Evolutionary conservation across 2,113 vertebrate species (phyloP), one percentile per base, ranked within the genome.

Genomic region (Mormyrus iriodes): DNA sequence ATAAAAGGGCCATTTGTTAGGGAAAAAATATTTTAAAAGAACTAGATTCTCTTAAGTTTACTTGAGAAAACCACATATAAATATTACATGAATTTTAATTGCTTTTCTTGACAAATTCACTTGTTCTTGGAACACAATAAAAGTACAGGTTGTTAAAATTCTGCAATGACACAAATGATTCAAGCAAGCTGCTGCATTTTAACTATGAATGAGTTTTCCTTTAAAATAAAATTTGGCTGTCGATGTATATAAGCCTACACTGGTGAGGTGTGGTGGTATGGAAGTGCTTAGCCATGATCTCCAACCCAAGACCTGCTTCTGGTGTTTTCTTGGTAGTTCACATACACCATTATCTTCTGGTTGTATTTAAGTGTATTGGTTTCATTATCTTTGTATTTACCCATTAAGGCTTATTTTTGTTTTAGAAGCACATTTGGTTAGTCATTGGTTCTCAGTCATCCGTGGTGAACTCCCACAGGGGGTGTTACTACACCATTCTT

Each of bases 1-100:
- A 90, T 90, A 48, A 88, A 55, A n/a, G 42, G 2, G 79, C 85
- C 89, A 44, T 31, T 88, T 49, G 24, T 52, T 31, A 88, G 48
- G 49, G 42, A 73, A 69, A 65, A 86, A 58, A 48, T 4, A 86
- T 89, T 17, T 46, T 17, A 52, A 17, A 86, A 15, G 10, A 46
- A 44, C 82, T 12, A 46, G 21, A 85, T 24, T 85, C 82, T 79
- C 35, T 42, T 79, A 35, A 1, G 17, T 79, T 39, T 17, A 19
- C 31, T 13, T 8, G 35, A 79, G 31, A 19, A 19, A 79, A 79
- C 13, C 73, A 79, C 35, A 79, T 79, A 39, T 39, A 76, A 39
- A 39, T 83, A 83, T 44, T 42, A 82, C 35, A 39, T 3, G 76
- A 17, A 44, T 21, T 21, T 82, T 9, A 44, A 69, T 82, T 39